Evolutionary conservation across 1,140 invertebrate species (phyloP).

Genomic region (Drosophila biarmipes): DNA sequence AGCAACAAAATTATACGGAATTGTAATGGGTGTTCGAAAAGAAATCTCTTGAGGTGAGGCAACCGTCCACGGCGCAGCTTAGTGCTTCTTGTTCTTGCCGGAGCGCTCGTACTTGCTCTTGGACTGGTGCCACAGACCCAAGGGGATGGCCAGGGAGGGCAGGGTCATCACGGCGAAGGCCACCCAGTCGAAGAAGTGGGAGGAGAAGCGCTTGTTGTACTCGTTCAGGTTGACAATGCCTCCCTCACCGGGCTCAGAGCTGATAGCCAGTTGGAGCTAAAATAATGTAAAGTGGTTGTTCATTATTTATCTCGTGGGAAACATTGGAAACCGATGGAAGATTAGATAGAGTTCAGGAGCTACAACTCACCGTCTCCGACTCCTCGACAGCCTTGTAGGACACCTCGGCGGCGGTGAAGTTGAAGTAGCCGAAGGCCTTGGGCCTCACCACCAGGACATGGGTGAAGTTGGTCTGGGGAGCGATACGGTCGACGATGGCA

Average conservation of each 20-base stretch:
- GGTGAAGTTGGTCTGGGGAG: slow-evolving; percentile 96
- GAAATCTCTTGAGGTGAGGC: slow-evolving; percentile 59
- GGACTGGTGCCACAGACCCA: slow-evolving; percentile 96
- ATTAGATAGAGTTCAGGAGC: background rate
- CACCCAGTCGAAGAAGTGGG: slow-evolving; percentile 98
- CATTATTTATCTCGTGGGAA: background rate
- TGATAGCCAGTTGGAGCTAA: slow-evolving; percentile 93
- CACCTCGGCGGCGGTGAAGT: slow-evolving; percentile 98
- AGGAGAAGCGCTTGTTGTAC: slow-evolving; percentile 99
- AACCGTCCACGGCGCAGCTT: slow-evolving; percentile 35
- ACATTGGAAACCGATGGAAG: background rate
- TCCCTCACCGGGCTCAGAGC: slow-evolving; percentile 98
- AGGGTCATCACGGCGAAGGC: slow-evolving; percentile 98
- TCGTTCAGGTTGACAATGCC: slow-evolving; percentile 97
- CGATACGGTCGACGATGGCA: slow-evolving; percentile 94
- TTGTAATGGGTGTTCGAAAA: slow-evolving; percentile 48
- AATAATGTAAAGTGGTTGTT: background rate
- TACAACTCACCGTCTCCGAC: slow-evolving; percentile 86
- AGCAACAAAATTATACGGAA: slow-evolving; percentile 64
- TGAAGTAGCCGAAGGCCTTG: slow-evolving; percentile 96
- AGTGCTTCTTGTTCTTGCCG: slow-evolving; percentile 88
- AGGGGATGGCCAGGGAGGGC: slow-evolving; percentile 97
- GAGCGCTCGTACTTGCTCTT: slow-evolving; percentile 97
- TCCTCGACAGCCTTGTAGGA: slow-evolving; percentile 94
- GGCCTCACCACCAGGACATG: slow-evolving; percentile 97